Percentiles rank a stretch among this genome's conserved stretches.
Evolutionary conservation across 2,888 invertebrate genomes (phyloP).

Genomic region (Cataglyphis rosenhaueri): DNA sequence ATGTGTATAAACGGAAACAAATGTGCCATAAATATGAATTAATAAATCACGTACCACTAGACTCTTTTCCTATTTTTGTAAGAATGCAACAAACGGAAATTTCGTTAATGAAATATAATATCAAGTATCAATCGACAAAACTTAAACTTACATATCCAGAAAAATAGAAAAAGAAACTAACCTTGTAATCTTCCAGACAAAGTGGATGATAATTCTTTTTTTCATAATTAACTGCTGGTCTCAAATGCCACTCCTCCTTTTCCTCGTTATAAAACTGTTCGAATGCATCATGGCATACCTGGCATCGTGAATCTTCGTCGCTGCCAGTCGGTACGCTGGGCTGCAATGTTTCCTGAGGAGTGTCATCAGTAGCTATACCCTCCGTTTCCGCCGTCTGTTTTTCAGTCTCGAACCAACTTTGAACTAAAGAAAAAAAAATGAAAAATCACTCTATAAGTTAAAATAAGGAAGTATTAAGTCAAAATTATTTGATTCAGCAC

Average conservation of each 20-base stretch:
- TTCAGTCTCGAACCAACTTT: slow-evolving; percentile 95
- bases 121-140: slow-evolving; percentile 33
- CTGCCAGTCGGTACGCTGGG: slow-evolving; percentile 91
- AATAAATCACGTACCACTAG: slow-evolving; percentile 80
- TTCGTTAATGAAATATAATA: slow-evolving; percentile 66
- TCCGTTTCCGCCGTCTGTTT: slow-evolving; percentile 87
- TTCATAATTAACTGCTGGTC: slow-evolving; percentile 92
- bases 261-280: slow-evolving; percentile 99
- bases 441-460: not conserved
- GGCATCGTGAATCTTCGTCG: slow-evolving; percentile 91
- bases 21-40: slow-evolving; percentile 60
- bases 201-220: slow-evolving; percentile 94
- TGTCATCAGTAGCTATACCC: slow-evolving; percentile 87
- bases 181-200: slow-evolving; percentile 95
- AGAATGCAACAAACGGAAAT: slow-evolving; percentile 76
- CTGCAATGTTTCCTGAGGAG: slow-evolving; percentile 88
- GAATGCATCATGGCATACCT: slow-evolving; percentile 96
- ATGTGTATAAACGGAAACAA: slow-evolving; percentile 7
- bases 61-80: slow-evolving; percentile 81
- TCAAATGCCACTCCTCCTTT: slow-evolving; percentile 98
- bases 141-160: not conserved
- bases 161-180: slow-evolving; percentile 78
- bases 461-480: not conserved
- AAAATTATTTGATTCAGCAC: not conserved
- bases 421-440: slow-evolving; percentile 87